These are phyloP conservation scores for Morelia viridis DNA, from an alignment of 2,797 vertebrate genomes.

Conservation along the genomic window DNA sequence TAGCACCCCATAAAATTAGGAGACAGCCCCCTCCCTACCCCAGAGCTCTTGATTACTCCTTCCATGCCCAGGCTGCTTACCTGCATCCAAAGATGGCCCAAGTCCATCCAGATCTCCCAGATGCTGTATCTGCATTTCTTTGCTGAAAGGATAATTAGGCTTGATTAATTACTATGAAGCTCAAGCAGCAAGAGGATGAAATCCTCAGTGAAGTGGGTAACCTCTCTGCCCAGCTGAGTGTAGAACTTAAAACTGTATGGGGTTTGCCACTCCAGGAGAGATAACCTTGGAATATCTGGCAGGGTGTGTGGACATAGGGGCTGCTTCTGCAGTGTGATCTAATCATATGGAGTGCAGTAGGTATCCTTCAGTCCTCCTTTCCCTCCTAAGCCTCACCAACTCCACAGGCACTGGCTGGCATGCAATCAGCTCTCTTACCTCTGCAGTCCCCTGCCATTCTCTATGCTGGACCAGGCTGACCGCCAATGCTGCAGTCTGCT, in stretches of 20 bases:
- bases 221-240: not conserved
- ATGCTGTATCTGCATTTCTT: constrained; percentile 37
- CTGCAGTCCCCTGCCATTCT: constrained; percentile 10
- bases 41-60: too few species aligned
- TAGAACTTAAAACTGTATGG: not conserved
- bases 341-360: not conserved
- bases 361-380: constrained; percentile 20
- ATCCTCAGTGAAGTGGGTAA: not conserved
- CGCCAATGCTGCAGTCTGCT: constrained; percentile 13
- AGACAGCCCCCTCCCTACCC: not conserved
- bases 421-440: constrained; percentile 16
- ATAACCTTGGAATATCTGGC: not conserved
- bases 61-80: constrained; percentile 30
- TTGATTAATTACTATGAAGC: constrained; percentile 23
- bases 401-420: constrained; percentile 19
- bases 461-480: not conserved
- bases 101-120: constrained; percentile 35
- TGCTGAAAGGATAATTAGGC: constrained; percentile 25
- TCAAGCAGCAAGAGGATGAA: not conserved
- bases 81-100: constrained; percentile 2
- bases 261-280: not conserved
- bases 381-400: constrained; percentile 2
- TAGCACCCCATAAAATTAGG: not conserved
- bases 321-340: constrained; percentile 12
- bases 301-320: not conserved